Base-by-base conservation (phyloP, 2,888 invertebrate genomes). In the Dolichomitus sp. region DNA sequence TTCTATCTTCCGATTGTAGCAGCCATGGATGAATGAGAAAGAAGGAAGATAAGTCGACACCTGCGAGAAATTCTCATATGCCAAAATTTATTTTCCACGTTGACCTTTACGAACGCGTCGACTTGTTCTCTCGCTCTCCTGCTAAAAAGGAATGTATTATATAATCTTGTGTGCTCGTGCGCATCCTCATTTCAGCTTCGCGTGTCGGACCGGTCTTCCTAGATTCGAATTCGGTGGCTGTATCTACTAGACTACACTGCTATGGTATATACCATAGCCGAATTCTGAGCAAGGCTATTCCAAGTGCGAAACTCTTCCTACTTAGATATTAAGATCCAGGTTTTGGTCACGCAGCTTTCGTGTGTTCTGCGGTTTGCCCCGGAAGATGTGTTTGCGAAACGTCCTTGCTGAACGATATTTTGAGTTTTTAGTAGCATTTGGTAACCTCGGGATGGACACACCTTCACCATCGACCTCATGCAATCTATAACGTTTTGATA, bases 41-140 rank as follows among this genome's bases (percentile, higher is more conserved):
- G 11, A 23, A 48, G n/a, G 72, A 45, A 52, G 63, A 66, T 45
- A 52, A 72, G 42, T 23, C 42, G 52, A 69, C 9, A 37, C 37
- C 37, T 37, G 37, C 61, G 57, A 74, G 59, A 78, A 73, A 74
- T 57, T 30, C 50, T 63, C 48, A 54, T 57, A 33, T 70, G 75
- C 76, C 70, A 77, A 82, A 85, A 82, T 84, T 85, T 84, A 80
- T 85, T 83, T 72, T 76, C 74, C 81, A 23, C 66, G 65, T 23
- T 86, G 84, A 86, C 86, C 86, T 86, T 86, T 86, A 86, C 50
- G 57, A 79, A 79, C 27, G 33, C 40, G 23, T 45, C 45, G 63
- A 23, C 27, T 37, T 37, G 19, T 42, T 23, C 40, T 40, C 61
- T 19, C 9, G 17, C 11, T 78, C 65, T 42, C 74, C 42, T 69